Conservation (phyloP, 1,140 invertebrate genomes). For the Trichoplusia ni region DNA sequence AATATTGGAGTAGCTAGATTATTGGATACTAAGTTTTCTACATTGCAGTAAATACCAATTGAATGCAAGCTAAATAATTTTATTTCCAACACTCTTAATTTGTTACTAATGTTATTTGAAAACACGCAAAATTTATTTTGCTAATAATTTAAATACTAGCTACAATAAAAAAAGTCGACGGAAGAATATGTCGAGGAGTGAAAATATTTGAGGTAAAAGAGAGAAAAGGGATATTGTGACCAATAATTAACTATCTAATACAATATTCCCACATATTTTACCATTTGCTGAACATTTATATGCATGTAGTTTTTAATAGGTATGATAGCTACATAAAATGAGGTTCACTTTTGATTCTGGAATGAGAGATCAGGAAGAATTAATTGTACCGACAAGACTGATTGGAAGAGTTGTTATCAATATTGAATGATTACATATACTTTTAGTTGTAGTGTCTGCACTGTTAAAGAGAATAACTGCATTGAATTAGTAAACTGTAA, state of each 20-base stretch:
- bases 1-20: neutral
- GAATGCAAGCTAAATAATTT: neutral
- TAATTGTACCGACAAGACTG: slow-evolving; percentile 56
- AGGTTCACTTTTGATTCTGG: slow-evolving; percentile 57
- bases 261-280: slow-evolving; percentile 13
- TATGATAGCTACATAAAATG: slow-evolving; percentile 58
- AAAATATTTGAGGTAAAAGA: slow-evolving; percentile 28
- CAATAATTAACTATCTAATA: slow-evolving; percentile 30
- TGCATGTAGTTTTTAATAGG: neutral
- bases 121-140: slow-evolving; percentile 16
- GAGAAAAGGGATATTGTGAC: slow-evolving; percentile 23
- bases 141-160: slow-evolving; percentile 23
- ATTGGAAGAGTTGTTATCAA: slow-evolving; percentile 55
- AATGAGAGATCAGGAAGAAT: slow-evolving; percentile 69
- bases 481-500: too few relatives aligned
- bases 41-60: slow-evolving; percentile 11
- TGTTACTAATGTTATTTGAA: slow-evolving; percentile 3
- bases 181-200: slow-evolving; percentile 19
- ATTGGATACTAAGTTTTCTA: slow-evolving; percentile 1
- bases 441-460: too few relatives aligned
- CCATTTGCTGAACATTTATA: neutral
- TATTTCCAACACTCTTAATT: slow-evolving; percentile 1
- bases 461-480: too few relatives aligned
- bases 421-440: too few relatives aligned
- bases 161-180: slow-evolving; percentile 21